Percentiles rank a stretch among this genome's conserved stretches.
Evolutionary conservation across 2,888 invertebrate genomes (phyloP).

Genomic region (Trichogramma evanescens): DNA sequence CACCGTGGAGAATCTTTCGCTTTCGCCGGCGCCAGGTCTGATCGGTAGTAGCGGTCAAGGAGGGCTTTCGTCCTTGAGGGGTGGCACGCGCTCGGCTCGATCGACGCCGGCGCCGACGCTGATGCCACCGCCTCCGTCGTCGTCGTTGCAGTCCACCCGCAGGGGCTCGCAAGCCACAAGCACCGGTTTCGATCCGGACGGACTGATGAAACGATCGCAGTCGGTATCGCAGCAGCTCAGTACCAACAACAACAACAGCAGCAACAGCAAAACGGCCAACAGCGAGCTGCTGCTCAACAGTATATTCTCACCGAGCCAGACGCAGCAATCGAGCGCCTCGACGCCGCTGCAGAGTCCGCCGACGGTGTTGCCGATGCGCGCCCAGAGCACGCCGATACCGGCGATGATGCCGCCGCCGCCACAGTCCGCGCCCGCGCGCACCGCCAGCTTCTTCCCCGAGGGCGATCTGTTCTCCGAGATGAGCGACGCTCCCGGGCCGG

Average conservation of each 20-base stretch:
- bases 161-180: slow-evolving; percentile 60
- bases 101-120: too few species aligned
- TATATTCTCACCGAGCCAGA: slow-evolving; percentile 15
- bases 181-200: slow-evolving; percentile 51
- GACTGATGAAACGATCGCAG: slow-evolving; percentile 63
- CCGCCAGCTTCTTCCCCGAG: slow-evolving; percentile 32
- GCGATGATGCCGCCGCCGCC: slow-evolving; percentile 33
- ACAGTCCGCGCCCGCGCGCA: slow-evolving; percentile 39
- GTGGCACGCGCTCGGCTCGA: too few species aligned
- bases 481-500: slow-evolving; percentile 62
- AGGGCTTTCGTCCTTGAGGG: too few species aligned
- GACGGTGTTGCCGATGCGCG: slow-evolving; percentile 36
- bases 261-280: slow-evolving; percentile 65
- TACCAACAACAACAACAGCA: slow-evolving; percentile 64
- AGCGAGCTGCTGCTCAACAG: slow-evolving; percentile 4
- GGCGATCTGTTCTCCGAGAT: slow-evolving; percentile 81
- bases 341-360: slow-evolving; percentile 69
- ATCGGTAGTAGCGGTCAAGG: too few species aligned
- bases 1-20: slow-evolving; percentile 83
- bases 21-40: slow-evolving; percentile 65
- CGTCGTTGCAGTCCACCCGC: slow-evolving; percentile 46
- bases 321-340: slow-evolving; percentile 67
- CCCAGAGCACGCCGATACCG: slow-evolving; percentile 33
- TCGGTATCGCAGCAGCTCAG: slow-evolving; percentile 71
- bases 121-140: neutral